Base-by-base conservation (phyloP, 2,888 invertebrate genomes). In the Rhamnusium bicolor region DNA sequence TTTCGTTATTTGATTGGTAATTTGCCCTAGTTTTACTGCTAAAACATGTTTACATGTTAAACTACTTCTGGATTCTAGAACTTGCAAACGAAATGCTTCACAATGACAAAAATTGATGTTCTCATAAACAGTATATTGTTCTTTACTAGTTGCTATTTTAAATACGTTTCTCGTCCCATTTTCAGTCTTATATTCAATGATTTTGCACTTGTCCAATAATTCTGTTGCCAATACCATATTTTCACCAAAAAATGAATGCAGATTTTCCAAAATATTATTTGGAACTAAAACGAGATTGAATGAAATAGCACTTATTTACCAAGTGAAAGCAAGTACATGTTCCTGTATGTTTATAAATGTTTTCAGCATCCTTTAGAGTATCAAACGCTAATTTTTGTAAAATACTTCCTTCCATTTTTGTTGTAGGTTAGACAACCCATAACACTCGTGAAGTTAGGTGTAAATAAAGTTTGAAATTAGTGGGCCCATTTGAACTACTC, bases 41-140 rank as follows among this genome's bases (percentile, higher is more conserved):
- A 94, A 82, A 24, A 94, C 88, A 85, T 94, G 94, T 81, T 93
- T 92, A 80, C 94, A 94, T 1, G 91, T 91, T 47, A 92, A 84
- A 77, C 89, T 88, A 10, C 83, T 83, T 74, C 88, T 88, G 29
- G 87, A 85, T 60, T 89, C 90, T 56, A 94, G 84, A 21, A 94
- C 93, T 73, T 89, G 85, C 46, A 84, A 84, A 60, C 89, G 88
- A 78, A 93, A 94, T 0, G 91, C 90, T n/a, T 83, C 87, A 80
- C 94, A 94, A 7, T 91, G 89, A 75, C 94, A 94, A 83, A 90
- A 94, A 83, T 94, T 94, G 7, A 93, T 87, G 21, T 89, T 86
- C 0, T 92, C 91, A 79, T 93, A 92, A 27, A 94, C 85, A 62
- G 91, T 91, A 75, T 92, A 92, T 65, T 90, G 90, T n/a, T 90